Conservation (phyloP, 2,113 vertebrate genomes). For the human (Homo sapiens) region GRCh38 chr18:66916501-66917000, state of each 20-base stretch:
- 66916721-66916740: neutral
- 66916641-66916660: neutral
- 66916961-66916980: constrained; percentile 19
- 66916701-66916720: neutral
- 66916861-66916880: neutral
- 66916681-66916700: neutral
- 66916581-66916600: neutral
- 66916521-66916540: neutral
- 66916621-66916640: neutral
- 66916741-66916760: neutral
- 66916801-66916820: neutral
- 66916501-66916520: neutral
- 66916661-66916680: too few relatives aligned
- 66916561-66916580: too few relatives aligned
- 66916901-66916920: neutral
- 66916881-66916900: neutral
- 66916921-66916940: constrained; percentile 52
- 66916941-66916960: neutral
- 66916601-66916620: too few relatives aligned
- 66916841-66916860: neutral
- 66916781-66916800: neutral
- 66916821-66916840: neutral
- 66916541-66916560: neutral
- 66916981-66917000: constrained; percentile 57
- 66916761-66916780: neutral